Conservation (phyloP, 2,797 vertebrate genomes). For the Phoxinus dragarum region DNA sequence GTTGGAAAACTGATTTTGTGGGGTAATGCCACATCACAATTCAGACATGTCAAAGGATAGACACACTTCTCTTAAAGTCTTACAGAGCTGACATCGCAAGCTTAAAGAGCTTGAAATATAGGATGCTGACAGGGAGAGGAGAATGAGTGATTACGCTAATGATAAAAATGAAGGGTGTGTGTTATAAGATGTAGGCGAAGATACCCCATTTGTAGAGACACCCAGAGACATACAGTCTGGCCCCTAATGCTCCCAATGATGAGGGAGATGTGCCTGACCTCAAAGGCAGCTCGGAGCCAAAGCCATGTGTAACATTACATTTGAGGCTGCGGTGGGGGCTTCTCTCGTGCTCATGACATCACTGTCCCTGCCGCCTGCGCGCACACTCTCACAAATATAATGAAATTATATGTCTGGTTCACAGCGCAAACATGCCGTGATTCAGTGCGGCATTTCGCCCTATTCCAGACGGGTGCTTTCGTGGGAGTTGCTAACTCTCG, state of each 20-base stretch:
- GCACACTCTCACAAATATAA: constrained; percentile 36
- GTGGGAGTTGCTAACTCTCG: background rate
- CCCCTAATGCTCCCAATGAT: constrained; percentile 59
- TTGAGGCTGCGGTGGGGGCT: constrained; percentile 55
- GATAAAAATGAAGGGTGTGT: constrained; percentile 56
- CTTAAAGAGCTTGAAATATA: constrained; percentile 47
- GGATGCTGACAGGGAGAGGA: constrained; percentile 45
- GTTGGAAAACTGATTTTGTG: constrained; percentile 61
- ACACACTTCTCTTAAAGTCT: constrained; percentile 44
- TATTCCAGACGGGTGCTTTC: constrained; percentile 6
- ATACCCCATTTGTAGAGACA: constrained; percentile 60
- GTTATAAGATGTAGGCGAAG: constrained; percentile 57
- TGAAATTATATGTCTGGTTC: constrained; percentile 67
- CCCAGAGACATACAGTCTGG: constrained; percentile 65
- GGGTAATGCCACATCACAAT: constrained; percentile 53
- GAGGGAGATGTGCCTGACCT: constrained; percentile 60
- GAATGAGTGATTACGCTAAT: constrained; percentile 48
- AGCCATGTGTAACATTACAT: constrained; percentile 50
- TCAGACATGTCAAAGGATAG: constrained; percentile 45
- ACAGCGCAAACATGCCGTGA: constrained; percentile 58
- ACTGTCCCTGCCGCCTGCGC: constrained; percentile 56
- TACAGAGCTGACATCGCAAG: constrained; percentile 48
- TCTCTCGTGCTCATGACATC: constrained; percentile 61
- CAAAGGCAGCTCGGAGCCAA: constrained; percentile 44
- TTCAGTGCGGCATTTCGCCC: constrained; percentile 40